Conservation (phyloP, 2,113 vertebrate genomes). For the Dinomys branickii region DNA sequence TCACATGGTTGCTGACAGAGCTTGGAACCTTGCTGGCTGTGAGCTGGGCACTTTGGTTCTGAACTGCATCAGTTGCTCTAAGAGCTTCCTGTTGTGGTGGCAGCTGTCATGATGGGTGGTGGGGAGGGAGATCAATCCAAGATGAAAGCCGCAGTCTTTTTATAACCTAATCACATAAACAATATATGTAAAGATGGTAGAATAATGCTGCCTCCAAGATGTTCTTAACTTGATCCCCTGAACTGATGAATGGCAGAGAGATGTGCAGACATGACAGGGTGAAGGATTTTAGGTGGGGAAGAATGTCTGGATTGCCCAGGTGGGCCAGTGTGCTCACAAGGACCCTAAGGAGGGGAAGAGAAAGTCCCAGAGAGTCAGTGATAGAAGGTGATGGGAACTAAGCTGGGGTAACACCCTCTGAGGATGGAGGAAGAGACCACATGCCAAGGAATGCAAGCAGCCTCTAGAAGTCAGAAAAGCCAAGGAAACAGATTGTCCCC, state of each 20-base stretch:
- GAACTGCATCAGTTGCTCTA: not conserved
- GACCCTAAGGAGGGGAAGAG: not conserved
- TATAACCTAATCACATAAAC: slow-evolving; percentile 9
- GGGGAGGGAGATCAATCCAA: not conserved
- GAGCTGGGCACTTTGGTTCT: not conserved
- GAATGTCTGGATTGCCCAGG: not conserved
- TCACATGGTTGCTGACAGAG: not conserved
- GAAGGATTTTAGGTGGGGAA: not conserved
- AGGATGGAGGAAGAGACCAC: not conserved
- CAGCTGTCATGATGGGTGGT: not conserved
- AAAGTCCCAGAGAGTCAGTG: not conserved
- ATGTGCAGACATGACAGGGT: not conserved
- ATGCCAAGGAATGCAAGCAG: not conserved
- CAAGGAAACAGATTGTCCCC: not conserved
- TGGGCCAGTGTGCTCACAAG: not conserved
- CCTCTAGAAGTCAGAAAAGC: not conserved
- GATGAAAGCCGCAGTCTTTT: not conserved
- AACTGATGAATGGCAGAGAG: not conserved
- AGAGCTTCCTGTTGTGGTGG: not conserved
- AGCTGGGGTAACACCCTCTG: not conserved
- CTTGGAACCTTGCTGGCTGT: not conserved
- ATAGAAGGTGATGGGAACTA: not conserved
- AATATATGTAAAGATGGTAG: not conserved
- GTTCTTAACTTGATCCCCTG: not conserved
- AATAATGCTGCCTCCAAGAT: not conserved